Base-by-base conservation (phyloP, 2,888 invertebrate genomes). In the Tipula helvola region DNA sequence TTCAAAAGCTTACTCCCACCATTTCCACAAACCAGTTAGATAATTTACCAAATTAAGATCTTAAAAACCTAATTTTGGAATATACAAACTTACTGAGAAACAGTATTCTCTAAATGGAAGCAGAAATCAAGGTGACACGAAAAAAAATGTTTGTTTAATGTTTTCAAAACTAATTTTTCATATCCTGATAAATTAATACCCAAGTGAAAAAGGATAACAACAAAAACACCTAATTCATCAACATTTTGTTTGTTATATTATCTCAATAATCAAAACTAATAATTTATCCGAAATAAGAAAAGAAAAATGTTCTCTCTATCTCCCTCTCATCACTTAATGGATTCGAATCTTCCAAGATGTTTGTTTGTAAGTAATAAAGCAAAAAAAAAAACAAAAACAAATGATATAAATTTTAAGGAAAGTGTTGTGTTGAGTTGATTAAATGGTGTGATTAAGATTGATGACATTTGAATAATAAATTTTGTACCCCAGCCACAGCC, bases 391-490 rank as follows among this genome's bases (percentile, higher is more conserved):
- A 52, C n/a, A 52, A 52, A 16, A 5, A 52, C 28, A 57, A 57
- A 7, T 57, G 16, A 57, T 28, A 71, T 71, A 71, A 71, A 71
- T 71, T 28, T 52, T 28, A 10, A 28, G 3, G 71, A 71, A 71
- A 71, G 71, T 71, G 28, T 71, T 71, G 28, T 28, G 71, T 71
- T 71, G 71, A 71, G 28, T 71, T 71, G 71, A 71, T 71, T 71
- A 71, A 71, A 71, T 71, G 71, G 71, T 71, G 71, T 71, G 71
- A 71, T 71, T 71, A 71, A 71, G 71, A 71, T 71, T 71, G 71
- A 71, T 71, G 71, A 71, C 71, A 71, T 28, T 71, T 28, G 71
- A 71, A 28, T 71, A 71, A 28, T 71, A 10, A 28, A 28, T 71
- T 28, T 18, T 57, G 1, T 16, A 13, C 71, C 71, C 71, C 10